These are phyloP conservation scores for Tetranychus truncatus DNA, from an alignment of 2,888 invertebrate genomes.

Conservation along the genomic window DNA sequence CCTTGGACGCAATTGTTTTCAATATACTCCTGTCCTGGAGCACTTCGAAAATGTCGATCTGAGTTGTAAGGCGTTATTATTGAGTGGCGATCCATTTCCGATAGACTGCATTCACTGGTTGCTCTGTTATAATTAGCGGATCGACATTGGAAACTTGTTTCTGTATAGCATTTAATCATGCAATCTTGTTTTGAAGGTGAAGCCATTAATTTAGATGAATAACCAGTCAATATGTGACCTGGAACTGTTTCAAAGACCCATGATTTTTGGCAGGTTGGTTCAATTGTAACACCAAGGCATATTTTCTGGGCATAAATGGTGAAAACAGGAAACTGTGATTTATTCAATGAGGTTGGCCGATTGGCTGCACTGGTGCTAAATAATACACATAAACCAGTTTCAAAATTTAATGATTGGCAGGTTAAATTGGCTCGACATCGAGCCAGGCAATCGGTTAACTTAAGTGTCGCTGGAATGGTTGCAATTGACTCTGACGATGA, in stretches of 20 bases:
- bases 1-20: constrained; percentile 35
- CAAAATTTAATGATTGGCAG: constrained; percentile 80
- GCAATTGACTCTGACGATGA: constrained; percentile 72
- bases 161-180: constrained; percentile 69
- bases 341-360: constrained; percentile 57
- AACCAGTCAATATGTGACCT: constrained; percentile 60
- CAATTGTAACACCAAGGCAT: constrained; percentile 42
- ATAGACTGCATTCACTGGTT: constrained; percentile 25
- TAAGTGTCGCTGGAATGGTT: constrained; percentile 71
- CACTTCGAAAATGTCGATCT: constrained; percentile 30
- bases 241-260: constrained; percentile 88
- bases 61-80: constrained; percentile 14
- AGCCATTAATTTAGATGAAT: constrained; percentile 40
- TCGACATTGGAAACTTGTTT: constrained; percentile 66
- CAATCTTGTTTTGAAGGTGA: constrained; percentile 36
- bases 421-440: constrained; percentile 74
- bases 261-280: constrained; percentile 53
- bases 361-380: constrained; percentile 67
- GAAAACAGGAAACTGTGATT: constrained; percentile 84
- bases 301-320: constrained; percentile 89
- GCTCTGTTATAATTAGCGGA: constrained; percentile 25
- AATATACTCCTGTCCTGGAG: constrained; percentile 32
- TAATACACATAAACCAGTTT: constrained; percentile 77
- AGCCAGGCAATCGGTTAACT: constrained; percentile 72
- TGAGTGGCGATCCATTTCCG: constrained; percentile 33